These are phyloP conservation scores for Odontophorus gujanensis DNA, from an alignment of 2,113 vertebrate species.

Conservation along the genomic window DNA sequence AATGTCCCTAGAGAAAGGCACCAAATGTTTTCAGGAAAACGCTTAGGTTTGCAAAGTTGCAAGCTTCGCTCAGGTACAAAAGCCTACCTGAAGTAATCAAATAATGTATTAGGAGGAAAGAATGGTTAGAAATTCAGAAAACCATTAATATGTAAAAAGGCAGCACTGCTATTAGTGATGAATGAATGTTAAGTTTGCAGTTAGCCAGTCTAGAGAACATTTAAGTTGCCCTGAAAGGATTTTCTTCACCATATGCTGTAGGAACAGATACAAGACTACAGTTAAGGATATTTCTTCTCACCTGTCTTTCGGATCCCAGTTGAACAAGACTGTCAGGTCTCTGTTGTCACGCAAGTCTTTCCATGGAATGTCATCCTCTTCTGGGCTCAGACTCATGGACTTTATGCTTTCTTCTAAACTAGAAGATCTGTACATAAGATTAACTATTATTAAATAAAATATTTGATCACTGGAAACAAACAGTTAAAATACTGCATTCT, in stretches of 20 bases:
- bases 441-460: neutral
- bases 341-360: constrained; percentile 92
- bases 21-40: constrained; percentile 33
- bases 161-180: neutral
- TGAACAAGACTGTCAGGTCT: constrained; percentile 92
- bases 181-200: neutral
- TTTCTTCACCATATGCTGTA: neutral
- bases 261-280: neutral
- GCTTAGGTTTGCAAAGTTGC: neutral
- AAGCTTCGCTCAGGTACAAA: neutral
- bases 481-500: neutral
- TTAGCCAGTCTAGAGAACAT: neutral
- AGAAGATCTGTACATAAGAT: constrained; percentile 78
- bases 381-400: constrained; percentile 92
- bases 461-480: neutral
- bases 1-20: constrained; percentile 82
- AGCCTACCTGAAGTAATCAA: neutral
- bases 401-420: constrained; percentile 96
- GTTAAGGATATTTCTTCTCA: constrained; percentile 24
- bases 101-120: neutral
- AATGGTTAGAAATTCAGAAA: neutral
- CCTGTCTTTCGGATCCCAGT: constrained; percentile 94
- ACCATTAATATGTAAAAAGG: neutral
- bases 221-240: neutral
- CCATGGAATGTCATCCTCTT: constrained; percentile 98